These are phyloP conservation scores for Drosophila austrosaltans DNA, from an alignment of 2,888 invertebrate species.

Conservation along the genomic window DNA sequence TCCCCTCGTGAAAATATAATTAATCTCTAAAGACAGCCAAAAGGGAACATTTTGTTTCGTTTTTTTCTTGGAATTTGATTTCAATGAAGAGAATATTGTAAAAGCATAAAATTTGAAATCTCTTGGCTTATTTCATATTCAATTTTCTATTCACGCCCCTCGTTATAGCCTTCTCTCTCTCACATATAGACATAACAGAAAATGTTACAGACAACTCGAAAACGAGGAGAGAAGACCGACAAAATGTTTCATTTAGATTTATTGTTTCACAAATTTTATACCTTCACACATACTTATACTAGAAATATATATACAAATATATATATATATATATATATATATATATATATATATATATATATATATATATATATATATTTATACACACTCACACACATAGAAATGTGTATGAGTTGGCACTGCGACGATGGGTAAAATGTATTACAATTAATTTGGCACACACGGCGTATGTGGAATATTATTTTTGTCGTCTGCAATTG, in stretches of 20 bases:
- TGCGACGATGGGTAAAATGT: constrained; percentile 40
- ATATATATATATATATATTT: constrained; percentile 5
- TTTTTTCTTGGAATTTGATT: neutral
- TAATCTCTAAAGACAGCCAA: neutral
- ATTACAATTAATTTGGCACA: constrained; percentile 77
- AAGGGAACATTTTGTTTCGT: neutral
- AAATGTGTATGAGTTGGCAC: constrained; percentile 47
- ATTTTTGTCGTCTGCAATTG: constrained; percentile 60
- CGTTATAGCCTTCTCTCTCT: neutral
- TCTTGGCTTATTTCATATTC: neutral
- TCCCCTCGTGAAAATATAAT: neutral
- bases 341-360: constrained; percentile 7
- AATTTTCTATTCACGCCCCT: neutral
- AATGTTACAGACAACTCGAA: constrained; percentile 60
- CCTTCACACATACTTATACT: constrained; percentile 1
- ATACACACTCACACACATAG: neutral
- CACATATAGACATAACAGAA: neutral
- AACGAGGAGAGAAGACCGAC: constrained; percentile 34
- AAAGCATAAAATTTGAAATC: neutral
- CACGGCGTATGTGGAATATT: constrained; percentile 56
- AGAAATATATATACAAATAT: constrained; percentile 6
- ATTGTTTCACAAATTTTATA: constrained; percentile 58
- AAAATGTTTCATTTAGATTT: constrained; percentile 64
- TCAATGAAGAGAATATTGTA: neutral
- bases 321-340: constrained; percentile 14